phyloP scores from a whole-genome alignment of 1,140 invertebrate genomes.

The Caerostris darwini region DNA sequence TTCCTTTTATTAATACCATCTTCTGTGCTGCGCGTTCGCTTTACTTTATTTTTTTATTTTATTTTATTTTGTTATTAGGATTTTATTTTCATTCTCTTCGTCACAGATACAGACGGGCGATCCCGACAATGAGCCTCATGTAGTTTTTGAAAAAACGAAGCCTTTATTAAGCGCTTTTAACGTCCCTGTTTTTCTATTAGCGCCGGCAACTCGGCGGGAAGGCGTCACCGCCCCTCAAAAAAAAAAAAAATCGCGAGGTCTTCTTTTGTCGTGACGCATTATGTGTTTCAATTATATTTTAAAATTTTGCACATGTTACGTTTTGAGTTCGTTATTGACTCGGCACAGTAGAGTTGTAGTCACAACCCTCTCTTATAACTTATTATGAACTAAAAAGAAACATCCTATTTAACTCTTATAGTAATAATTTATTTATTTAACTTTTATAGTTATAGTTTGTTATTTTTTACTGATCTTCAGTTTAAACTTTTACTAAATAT shows the following conservation, averaged over 20 bases:
- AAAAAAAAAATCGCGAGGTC: neutral
- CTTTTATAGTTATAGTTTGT: no score
- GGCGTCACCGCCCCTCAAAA: neutral
- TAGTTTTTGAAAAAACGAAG: conserved; percentile 53
- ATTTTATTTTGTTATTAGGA: conserved; percentile 45
- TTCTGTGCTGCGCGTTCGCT: conserved; percentile 34
- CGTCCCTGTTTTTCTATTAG: conserved; percentile 68
- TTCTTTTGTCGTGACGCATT: neutral
- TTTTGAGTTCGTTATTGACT: neutral
- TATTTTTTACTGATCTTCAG: no score
- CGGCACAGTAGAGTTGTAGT: no score
- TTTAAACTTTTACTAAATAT: no score
- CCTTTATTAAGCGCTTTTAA: conserved; percentile 75
- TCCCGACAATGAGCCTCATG: conserved; percentile 31
- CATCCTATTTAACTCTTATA: no score
- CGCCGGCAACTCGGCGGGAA: neutral
- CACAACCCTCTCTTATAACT: no score
- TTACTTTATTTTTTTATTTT: conserved; percentile 29
- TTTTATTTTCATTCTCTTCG: conserved; percentile 67
- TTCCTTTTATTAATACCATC: conserved; percentile 76
- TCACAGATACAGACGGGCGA: conserved; percentile 53
- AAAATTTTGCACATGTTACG: neutral
- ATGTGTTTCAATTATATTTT: neutral
- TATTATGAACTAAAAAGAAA: no score
- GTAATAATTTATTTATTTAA: no score